These are phyloP conservation scores for Ophraella communa DNA, from an alignment of 2,888 invertebrate genomes.

Conservation along the genomic window DNA sequence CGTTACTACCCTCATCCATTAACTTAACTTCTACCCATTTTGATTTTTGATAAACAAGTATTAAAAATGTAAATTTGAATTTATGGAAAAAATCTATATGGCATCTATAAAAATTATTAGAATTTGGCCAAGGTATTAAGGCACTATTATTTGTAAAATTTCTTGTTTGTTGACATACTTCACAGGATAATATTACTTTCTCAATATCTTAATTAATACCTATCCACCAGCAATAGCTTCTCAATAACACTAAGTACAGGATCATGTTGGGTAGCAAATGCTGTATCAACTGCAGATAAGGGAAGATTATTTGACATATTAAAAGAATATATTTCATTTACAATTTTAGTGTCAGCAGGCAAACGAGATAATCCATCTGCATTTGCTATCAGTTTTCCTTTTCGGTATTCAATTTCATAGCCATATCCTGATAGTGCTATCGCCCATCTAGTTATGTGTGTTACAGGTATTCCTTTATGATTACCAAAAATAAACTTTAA, in stretches of 20 bases:
- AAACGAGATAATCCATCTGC: slow-evolving; percentile 10
- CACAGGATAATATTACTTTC: not conserved
- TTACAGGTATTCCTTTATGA: no score
- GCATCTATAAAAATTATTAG: slow-evolving; percentile 1
- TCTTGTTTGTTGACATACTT: not conserved
- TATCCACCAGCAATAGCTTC: slow-evolving; percentile 4
- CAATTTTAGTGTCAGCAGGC: not conserved
- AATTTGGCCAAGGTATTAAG: slow-evolving; percentile 26
- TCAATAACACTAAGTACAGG: slow-evolving; percentile 1
- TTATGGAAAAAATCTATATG: slow-evolving; percentile 26
- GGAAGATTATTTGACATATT: no score
- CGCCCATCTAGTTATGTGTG: no score
- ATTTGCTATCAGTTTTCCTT: no score
- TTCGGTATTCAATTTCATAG: no score
- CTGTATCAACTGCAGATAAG: no score
- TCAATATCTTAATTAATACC: slow-evolving; percentile 5
- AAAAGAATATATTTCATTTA: slow-evolving; percentile 8
- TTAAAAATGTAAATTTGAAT: slow-evolving; percentile 20
- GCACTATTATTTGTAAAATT: slow-evolving; percentile 5
- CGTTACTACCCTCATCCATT: slow-evolving; percentile 29
- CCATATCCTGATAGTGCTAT: no score
- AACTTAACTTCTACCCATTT: slow-evolving; percentile 39
- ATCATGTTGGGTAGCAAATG: not conserved
- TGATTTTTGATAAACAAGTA: slow-evolving; percentile 31
- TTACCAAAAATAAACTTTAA: no score